Conservation (phyloP, 2,888 invertebrate species). For the Pachymerium ferrugineum region DNA sequence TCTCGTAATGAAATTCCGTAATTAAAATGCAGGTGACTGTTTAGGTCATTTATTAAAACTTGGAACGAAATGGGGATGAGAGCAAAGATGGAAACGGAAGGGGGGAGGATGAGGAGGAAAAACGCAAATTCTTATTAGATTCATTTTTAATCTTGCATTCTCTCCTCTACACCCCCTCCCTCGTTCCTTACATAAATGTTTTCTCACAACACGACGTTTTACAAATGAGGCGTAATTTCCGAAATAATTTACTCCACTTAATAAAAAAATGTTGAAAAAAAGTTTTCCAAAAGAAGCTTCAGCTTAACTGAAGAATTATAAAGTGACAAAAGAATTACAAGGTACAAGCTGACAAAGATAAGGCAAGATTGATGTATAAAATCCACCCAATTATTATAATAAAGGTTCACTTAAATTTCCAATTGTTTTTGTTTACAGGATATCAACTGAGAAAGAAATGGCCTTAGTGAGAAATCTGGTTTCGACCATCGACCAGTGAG, state of each 20-base stretch:
- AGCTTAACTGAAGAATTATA: neutral
- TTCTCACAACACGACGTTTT: constrained; percentile 8
- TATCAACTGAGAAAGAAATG: neutral
- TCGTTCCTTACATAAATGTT: neutral
- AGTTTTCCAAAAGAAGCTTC: neutral
- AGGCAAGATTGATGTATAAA: neutral
- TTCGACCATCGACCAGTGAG: neutral
- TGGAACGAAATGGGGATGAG: constrained; percentile 14
- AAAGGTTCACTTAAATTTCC: neutral
- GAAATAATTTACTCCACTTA: constrained; percentile 9
- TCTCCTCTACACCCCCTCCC: neutral
- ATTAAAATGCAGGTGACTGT: constrained; percentile 35
- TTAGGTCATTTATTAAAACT: constrained; percentile 33
- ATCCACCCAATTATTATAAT: neutral
- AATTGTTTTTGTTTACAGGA: neutral
- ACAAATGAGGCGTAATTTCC: constrained; percentile 4
- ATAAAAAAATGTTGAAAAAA: neutral
- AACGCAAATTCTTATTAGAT: constrained; percentile 32
- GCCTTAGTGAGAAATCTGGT: neutral
- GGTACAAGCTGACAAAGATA: too few relatives aligned
- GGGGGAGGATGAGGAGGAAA: constrained; percentile 21
- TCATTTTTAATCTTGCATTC: constrained; percentile 30
- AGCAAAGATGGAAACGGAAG: constrained; percentile 28
- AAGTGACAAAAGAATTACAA: neutral
- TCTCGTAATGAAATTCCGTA: constrained; percentile 33